Evolutionary conservation across 2,113 vertebrate genomes (phyloP).

Genomic region (Oenanthe oenanthe): DNA sequence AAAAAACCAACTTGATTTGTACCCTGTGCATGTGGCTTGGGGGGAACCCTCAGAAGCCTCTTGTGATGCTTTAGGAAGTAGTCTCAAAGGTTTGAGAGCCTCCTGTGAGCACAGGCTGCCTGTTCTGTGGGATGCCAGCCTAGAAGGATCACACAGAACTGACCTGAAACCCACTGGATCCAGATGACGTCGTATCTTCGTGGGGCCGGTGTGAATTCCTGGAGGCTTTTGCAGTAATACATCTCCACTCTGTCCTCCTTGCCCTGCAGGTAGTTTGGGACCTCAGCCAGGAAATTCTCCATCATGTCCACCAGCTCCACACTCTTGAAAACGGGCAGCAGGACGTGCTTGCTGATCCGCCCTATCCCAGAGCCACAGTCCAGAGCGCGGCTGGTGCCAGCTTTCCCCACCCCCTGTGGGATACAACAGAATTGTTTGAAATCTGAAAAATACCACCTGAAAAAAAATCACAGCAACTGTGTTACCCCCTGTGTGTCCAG

Average conservation of each 20-base stretch:
- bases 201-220: slow-evolving; percentile 84
- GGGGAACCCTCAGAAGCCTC: not conserved
- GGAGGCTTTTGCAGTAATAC: slow-evolving; percentile 90
- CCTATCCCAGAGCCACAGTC: slow-evolving; percentile 95
- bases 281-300: slow-evolving; percentile 90
- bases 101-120: not conserved
- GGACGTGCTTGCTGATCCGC: slow-evolving; percentile 89
- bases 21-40: not conserved
- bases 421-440: not conserved
- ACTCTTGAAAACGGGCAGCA: slow-evolving; percentile 88
- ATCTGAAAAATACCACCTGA: not conserved
- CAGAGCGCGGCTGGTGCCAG: slow-evolving; percentile 84
- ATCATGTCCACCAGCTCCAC: slow-evolving; percentile 96
- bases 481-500: not conserved
- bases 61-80: not conserved
- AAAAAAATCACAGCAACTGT: not conserved
- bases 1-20: not conserved
- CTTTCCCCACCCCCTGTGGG: slow-evolving; percentile 86
- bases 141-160: slow-evolving; percentile 60
- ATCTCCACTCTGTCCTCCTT: slow-evolving; percentile 84
- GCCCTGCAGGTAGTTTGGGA: slow-evolving; percentile 86
- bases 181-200: slow-evolving; percentile 93
- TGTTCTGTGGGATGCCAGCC: not conserved
- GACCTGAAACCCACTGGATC: slow-evolving; percentile 98
- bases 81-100: not conserved